A percentile compares a stretch with the other conserved stretches of the same genome.
Conservation (phyloP, 2,888 invertebrate species). For the Volucella bombylans region DNA sequence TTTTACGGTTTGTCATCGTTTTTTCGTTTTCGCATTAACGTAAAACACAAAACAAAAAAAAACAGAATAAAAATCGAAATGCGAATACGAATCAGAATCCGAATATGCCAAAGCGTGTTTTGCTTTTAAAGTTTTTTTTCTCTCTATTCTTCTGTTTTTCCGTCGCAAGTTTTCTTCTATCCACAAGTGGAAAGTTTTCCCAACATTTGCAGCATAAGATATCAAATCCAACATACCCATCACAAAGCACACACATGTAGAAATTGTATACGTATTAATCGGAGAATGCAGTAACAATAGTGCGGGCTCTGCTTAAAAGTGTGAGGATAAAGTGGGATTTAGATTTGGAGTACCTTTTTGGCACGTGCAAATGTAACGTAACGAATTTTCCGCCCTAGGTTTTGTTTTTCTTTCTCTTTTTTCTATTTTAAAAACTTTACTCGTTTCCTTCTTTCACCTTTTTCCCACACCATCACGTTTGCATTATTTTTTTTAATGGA, state of each 20-base stretch:
- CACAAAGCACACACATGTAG: neutral
- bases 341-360: constrained; percentile 49
- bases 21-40: constrained; percentile 23
- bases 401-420: neutral
- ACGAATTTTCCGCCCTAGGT: constrained; percentile 36
- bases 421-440: constrained; percentile 18
- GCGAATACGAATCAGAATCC: neutral
- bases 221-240: neutral
- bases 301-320: constrained; percentile 32
- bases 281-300: constrained; percentile 40
- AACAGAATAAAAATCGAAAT: constrained; percentile 16
- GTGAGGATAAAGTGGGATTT: constrained; percentile 22
- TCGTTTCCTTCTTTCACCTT: constrained; percentile 2
- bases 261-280: constrained; percentile 14
- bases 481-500: constrained; percentile 58
- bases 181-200: constrained; percentile 41
- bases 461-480: constrained; percentile 34
- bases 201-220: constrained; percentile 12
- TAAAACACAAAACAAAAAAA: constrained; percentile 6
- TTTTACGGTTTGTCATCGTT: constrained; percentile 43
- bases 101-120: constrained; percentile 17
- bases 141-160: constrained; percentile 19
- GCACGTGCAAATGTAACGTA: constrained; percentile 53
- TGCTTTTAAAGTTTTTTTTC: constrained; percentile 27
- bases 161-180: neutral